Conservation (phyloP, 2,113 vertebrate genomes). For the Silurus glanis region DNA sequence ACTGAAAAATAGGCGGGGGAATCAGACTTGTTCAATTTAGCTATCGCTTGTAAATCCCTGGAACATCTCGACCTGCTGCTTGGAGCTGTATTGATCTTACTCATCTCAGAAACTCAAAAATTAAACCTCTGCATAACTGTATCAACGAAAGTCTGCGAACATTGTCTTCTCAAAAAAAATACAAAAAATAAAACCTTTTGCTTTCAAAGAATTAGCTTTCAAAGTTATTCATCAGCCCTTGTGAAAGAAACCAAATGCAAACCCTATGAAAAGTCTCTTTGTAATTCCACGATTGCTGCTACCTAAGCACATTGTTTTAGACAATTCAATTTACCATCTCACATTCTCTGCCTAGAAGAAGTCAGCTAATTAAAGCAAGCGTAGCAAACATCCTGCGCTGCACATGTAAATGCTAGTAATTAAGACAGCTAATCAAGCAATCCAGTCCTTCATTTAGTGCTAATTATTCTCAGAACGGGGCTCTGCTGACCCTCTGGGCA, state of each 20-base stretch:
- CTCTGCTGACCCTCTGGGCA: slow-evolving; percentile 46
- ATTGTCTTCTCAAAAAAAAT: neutral
- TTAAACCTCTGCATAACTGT: slow-evolving; percentile 24
- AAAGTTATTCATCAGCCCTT: slow-evolving; percentile 13
- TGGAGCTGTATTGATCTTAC: slow-evolving; percentile 51
- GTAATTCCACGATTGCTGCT: neutral
- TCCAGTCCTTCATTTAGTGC: slow-evolving; percentile 39
- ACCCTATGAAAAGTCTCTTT: slow-evolving; percentile 8
- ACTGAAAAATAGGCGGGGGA: neutral
- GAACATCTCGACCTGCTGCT: slow-evolving; percentile 30
- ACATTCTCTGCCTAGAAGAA: slow-evolving; percentile 29
- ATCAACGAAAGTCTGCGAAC: neutral
- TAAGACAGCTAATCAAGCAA: slow-evolving; percentile 50
- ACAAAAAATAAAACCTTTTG: neutral
- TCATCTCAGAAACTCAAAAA: slow-evolving; percentile 14
- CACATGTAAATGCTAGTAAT: slow-evolving; percentile 43
- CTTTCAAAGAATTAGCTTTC: neutral
- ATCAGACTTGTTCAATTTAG: slow-evolving; percentile 23
- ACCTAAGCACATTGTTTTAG: neutral
- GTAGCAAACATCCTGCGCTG: slow-evolving; percentile 2
- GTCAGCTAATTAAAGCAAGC: slow-evolving; percentile 43
- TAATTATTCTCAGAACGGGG: slow-evolving; percentile 52
- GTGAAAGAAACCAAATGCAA: neutral
- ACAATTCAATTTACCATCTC: slow-evolving; percentile 1
- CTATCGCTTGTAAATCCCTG: neutral